Evolutionary conservation across 2,113 vertebrate species (phyloP).

Genomic region (Eudyptes chrysolophus): DNA sequence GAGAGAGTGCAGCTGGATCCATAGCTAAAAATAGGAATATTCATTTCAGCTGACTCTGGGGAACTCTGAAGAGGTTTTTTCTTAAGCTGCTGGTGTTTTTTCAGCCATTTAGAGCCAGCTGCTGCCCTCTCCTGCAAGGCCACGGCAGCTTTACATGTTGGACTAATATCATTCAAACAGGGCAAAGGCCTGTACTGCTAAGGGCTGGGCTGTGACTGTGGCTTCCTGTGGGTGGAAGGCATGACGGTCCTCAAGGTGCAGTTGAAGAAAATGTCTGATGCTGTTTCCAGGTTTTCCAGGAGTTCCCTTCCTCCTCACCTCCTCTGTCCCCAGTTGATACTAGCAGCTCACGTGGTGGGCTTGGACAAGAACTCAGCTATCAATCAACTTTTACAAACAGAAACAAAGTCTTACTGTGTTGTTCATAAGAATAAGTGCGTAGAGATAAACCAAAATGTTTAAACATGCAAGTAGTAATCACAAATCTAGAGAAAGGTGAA

Average conservation of each 20-base stretch:
- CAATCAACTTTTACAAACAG: not conserved
- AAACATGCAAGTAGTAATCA: not conserved
- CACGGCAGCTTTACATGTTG: not conserved
- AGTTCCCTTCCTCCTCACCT: not conserved
- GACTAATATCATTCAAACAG: not conserved
- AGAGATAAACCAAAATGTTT: not conserved
- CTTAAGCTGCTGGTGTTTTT: not conserved
- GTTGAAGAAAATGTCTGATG: not conserved
- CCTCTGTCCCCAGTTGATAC: not conserved
- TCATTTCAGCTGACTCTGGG: not conserved
- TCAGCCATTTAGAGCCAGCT: not conserved
- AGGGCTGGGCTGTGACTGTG: not conserved
- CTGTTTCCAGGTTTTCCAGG: not conserved
- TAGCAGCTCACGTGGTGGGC: not conserved
- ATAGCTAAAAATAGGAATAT: not conserved
- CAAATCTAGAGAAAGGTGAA: not conserved
- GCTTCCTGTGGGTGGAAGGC: not conserved
- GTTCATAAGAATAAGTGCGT: not conserved
- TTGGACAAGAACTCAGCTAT: not conserved
- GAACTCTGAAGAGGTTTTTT: not conserved
- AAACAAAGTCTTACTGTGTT: not conserved
- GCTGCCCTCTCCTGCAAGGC: not conserved
- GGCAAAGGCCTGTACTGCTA: not conserved
- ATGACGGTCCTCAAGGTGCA: not conserved
- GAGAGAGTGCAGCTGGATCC: not conserved